These are phyloP conservation scores for Hofmannophila pseudospretella DNA, from an alignment of 2,888 invertebrate species.

Conservation along the genomic window DNA sequence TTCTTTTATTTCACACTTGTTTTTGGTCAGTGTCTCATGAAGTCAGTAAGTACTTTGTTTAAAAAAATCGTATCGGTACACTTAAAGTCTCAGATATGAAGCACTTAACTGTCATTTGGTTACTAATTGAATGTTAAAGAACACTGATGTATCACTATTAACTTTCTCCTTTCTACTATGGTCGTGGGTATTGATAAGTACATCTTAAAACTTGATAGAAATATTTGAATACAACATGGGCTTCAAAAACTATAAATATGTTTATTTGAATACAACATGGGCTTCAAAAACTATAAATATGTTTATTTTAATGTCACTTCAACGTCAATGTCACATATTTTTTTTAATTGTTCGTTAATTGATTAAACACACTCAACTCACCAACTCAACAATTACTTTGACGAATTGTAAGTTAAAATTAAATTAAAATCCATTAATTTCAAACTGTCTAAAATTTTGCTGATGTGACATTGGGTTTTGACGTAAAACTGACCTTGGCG, in stretches of 20 bases:
- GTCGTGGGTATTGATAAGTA: constrained; percentile 38
- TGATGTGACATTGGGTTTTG: constrained; percentile 82
- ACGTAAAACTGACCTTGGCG: constrained; percentile 79
- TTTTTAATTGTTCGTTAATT: constrained; percentile 17
- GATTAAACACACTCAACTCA: not conserved
- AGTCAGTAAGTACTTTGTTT: constrained; percentile 19
- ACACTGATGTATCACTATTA: constrained; percentile 24
- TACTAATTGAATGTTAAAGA: constrained; percentile 34
- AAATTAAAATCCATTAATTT: no score
- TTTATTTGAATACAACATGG: constrained; percentile 24
- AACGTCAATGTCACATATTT: constrained; percentile 57
- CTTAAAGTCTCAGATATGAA: constrained; percentile 19
- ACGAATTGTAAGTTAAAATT: no score
- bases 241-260: constrained; percentile 37
- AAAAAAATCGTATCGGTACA: constrained; percentile 13
- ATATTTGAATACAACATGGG: constrained; percentile 25
- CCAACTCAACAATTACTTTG: no score
- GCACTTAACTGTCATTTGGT: constrained; percentile 34
- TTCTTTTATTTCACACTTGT: constrained; percentile 39
- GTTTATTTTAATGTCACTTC: constrained; percentile 34
- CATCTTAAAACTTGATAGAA: constrained; percentile 15
- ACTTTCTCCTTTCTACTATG: constrained; percentile 39
- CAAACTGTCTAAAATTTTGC: no score
- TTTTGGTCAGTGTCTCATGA: constrained; percentile 53
- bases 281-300: constrained; percentile 38